phyloP scores from a whole-genome alignment of 2,113 vertebrate species.

The Rhinichthys klamathensis region DNA sequence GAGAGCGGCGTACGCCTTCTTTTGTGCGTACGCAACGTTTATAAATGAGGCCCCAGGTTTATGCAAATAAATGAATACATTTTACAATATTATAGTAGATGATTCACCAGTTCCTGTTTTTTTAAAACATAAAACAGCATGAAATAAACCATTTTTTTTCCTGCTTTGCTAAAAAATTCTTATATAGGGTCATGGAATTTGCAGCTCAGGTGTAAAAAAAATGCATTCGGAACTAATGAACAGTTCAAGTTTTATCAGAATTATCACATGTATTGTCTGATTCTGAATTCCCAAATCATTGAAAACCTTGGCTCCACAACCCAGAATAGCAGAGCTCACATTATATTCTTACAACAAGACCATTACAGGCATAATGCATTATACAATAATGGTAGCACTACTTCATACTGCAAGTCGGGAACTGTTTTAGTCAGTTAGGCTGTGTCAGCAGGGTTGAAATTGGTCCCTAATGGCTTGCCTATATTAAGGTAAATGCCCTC shows the following conservation, averaged over 20 bases:
- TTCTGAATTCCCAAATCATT: neutral
- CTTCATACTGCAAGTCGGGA: slow-evolving; percentile 67
- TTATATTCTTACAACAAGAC: slow-evolving; percentile 2
- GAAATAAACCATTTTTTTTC: neutral
- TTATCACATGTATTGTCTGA: neutral
- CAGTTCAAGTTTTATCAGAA: neutral
- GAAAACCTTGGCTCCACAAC: neutral
- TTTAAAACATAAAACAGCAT: neutral
- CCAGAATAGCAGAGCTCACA: neutral
- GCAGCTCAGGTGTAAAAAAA: neutral
- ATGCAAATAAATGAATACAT: neutral
- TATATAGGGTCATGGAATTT: neutral
- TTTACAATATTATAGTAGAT: neutral
- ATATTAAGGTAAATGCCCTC: slow-evolving; percentile 68
- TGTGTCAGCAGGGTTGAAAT: slow-evolving; percentile 71
- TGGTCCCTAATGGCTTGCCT: slow-evolving; percentile 67
- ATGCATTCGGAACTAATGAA: neutral
- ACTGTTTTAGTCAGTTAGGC: slow-evolving; percentile 68
- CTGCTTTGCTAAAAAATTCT: neutral
- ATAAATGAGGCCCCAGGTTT: too few relatives aligned
- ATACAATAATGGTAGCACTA: slow-evolving; percentile 41
- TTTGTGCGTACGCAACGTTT: too few relatives aligned
- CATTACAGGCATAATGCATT: slow-evolving; percentile 35
- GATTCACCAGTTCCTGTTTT: neutral
- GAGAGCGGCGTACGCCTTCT: too few relatives aligned